Conservation (phyloP, 2,113 vertebrate species). For the Myodes glareolus region DNA sequence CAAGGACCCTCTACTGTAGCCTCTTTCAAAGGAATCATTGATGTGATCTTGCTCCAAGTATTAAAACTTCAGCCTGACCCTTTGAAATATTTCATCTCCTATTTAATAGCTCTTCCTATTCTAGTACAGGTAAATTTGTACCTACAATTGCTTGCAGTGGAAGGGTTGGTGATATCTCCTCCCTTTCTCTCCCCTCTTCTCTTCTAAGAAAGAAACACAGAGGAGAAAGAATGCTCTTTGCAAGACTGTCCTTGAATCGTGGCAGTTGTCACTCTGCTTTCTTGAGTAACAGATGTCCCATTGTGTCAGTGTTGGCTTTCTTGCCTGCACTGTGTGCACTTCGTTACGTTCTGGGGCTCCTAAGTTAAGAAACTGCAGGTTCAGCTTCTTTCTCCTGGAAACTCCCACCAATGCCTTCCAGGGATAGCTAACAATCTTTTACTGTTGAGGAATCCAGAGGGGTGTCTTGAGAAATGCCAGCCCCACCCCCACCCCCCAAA, state of each 20-base stretch:
- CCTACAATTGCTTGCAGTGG: not conserved
- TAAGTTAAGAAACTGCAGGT: not conserved
- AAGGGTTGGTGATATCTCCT: not conserved
- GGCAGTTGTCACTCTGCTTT: not conserved
- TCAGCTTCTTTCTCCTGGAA: not conserved
- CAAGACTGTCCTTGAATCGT: not conserved
- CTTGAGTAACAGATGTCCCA: not conserved
- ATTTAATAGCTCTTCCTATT: not conserved
- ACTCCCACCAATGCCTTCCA: not conserved
- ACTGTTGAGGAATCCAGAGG: not conserved
- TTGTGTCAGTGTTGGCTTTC: not conserved
- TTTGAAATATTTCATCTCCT: constrained; percentile 4
- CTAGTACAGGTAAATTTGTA: not conserved
- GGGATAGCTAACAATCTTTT: not conserved
- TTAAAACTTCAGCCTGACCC: not conserved
- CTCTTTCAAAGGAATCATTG: not conserved
- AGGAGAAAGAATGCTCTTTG: not conserved
- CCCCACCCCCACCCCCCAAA: no score
- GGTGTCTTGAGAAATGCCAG: not conserved
- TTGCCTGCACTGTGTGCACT: not conserved
- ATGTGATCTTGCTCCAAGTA: not conserved
- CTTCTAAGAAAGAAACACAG: not conserved
- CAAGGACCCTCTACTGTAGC: not conserved
- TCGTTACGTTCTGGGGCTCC: not conserved
- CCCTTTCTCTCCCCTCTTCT: not conserved